Base-by-base conservation (phyloP, 2,888 invertebrate species). In the Polydrusus tereticollis region DNA sequence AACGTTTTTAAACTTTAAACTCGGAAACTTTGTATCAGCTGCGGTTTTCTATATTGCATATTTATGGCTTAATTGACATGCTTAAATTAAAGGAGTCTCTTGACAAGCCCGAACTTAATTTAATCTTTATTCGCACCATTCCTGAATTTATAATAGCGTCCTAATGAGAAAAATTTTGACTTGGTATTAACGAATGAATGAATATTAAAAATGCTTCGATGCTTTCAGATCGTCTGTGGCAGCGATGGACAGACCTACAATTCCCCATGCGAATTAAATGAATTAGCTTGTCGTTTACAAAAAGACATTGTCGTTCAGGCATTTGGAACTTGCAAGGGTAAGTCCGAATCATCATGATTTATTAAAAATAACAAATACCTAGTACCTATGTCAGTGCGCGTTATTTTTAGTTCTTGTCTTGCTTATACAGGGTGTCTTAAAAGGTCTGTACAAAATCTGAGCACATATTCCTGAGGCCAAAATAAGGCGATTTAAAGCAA, bases 201-300 rank as follows among this genome's bases (percentile, higher is more conserved):
- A 68, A 60, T 45, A 16, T 58, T 18, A 7, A 58, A 21, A 10
- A 58, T 23, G 41, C 36, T 59, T 23, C 23, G 43, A 43, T 41
- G 43, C 50, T 79, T 80, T 47, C 78, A 86, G 85, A 80, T 83
- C 73, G 89, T 94, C 64, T 94, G 94, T 81, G 94, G 92, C 50
- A 93, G 92, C 69, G 93, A 94, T 82, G 93, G 92, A 76, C 91
- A 90, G 83, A 94, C 94, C 69, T 94, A 94, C 82, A 88, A 92
- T 58, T 95, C 94, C 82, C 93, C 94, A 81, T 97, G 96, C 82
- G 90, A 91, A 72, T 87, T 96, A 76, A 88, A 92, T 65, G 90
- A 92, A 79, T 92, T 94, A 81, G 92, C 94, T 1, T 97, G 97
- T 86, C 88, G 92, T 65, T 88, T 91, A 81, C 94, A 95, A 86